Evolutionary conservation across 2,113 vertebrate species (phyloP).

Genomic region (Electrona antarctica): DNA sequence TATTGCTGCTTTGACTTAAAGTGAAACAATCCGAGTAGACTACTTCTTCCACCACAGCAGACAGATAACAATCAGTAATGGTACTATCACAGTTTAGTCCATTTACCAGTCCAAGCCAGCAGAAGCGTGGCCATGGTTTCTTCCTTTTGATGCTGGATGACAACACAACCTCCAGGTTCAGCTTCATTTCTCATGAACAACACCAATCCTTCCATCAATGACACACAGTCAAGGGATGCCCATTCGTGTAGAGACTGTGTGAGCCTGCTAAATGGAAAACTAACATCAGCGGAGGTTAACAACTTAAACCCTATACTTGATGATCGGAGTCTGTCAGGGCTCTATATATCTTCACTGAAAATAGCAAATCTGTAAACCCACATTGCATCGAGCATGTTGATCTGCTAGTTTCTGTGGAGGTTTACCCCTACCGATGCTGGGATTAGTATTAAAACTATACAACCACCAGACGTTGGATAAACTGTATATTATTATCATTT

Average conservation of each 20-base stretch:
- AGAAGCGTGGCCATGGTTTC: constrained; percentile 84
- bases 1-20: too few relatives aligned
- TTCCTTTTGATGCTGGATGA: constrained; percentile 81
- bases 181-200: constrained; percentile 67
- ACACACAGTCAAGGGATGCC: background rate
- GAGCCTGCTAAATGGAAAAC: background rate
- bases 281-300: background rate
- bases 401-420: too few relatives aligned
- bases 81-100: background rate
- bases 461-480: too few relatives aligned
- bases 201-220: background rate
- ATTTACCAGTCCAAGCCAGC: constrained; percentile 81
- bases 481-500: too few relatives aligned
- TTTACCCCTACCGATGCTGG: too few relatives aligned
- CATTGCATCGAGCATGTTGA: background rate
- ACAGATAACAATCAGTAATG: too few relatives aligned
- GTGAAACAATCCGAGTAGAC: too few relatives aligned
- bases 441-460: too few relatives aligned
- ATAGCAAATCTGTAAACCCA: background rate
- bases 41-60: too few relatives aligned
- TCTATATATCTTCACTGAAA: too few relatives aligned
- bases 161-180: constrained; percentile 79
- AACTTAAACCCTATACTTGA: background rate
- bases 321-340: too few relatives aligned
- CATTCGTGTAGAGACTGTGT: background rate